Conservation (phyloP, 2,888 invertebrate genomes). For the Caradrina kadenii region DNA sequence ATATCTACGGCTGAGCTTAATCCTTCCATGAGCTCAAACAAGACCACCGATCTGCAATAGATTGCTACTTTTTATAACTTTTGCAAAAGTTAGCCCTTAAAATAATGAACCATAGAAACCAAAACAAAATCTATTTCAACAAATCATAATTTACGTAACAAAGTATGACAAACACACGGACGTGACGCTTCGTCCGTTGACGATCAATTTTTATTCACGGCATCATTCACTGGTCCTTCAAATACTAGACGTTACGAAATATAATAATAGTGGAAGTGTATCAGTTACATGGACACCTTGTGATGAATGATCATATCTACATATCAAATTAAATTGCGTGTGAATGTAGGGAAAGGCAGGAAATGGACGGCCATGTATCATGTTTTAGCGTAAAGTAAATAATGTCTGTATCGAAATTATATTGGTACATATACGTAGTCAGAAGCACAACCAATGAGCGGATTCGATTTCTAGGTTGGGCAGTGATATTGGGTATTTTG, state of each 20-base stretch:
- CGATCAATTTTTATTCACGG: constrained; percentile 60
- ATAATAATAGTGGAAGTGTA: constrained; percentile 57
- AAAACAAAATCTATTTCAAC: constrained; percentile 19
- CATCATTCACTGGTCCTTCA: constrained; percentile 56
- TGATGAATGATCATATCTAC: constrained; percentile 56
- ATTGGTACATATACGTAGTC: neutral
- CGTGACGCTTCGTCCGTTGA: constrained; percentile 56
- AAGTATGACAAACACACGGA: constrained; percentile 44
- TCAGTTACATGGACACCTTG: constrained; percentile 44
- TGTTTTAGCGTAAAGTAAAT: constrained; percentile 34
- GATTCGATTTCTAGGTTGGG: too few relatives aligned
- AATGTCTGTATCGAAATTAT: constrained; percentile 16
- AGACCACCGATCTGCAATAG: neutral
- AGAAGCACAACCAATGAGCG: neutral
- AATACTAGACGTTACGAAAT: constrained; percentile 63
- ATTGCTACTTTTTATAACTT: neutral
- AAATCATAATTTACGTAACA: constrained; percentile 53
- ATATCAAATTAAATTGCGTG: constrained; percentile 45
- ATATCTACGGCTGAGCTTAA: neutral
- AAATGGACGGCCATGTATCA: constrained; percentile 40
- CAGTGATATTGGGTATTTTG: neutral
- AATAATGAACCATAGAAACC: constrained; percentile 9
- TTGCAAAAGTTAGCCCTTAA: constrained; percentile 7
- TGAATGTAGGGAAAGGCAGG: constrained; percentile 48
- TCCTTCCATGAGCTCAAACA: neutral